Percentiles rank a stretch among this genome's conserved stretches.
These are phyloP conservation scores for Chrysochloris asiatica DNA, from an alignment of 2,113 vertebrate species.

Conservation along the genomic window DNA sequence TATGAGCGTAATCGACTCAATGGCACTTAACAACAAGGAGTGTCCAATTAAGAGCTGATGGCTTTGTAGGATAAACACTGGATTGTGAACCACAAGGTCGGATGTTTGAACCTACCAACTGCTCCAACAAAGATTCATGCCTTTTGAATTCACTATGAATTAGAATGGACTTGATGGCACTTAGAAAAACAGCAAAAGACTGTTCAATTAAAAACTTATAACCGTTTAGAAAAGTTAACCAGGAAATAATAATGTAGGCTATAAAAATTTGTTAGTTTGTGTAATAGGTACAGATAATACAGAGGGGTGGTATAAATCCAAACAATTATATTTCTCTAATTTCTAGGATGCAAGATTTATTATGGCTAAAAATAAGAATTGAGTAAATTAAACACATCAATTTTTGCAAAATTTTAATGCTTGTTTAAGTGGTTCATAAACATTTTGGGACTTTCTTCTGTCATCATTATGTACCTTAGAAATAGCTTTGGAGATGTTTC, in stretches of 20 bases:
- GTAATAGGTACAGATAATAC: neutral
- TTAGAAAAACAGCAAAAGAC: no score
- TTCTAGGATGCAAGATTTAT: conserved; percentile 3
- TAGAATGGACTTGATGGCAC: no score
- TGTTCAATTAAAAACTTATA: neutral
- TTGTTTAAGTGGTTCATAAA: neutral
- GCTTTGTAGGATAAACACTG: no score
- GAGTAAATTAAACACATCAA: neutral
- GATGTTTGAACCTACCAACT: no score
- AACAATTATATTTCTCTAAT: conserved; percentile 12
- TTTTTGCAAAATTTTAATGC: neutral
- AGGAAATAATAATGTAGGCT: neutral
- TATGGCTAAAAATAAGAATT: neutral
- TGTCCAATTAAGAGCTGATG: no score
- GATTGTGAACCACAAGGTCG: no score
- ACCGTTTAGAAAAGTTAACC: neutral
- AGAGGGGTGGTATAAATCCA: neutral
- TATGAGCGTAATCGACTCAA: no score
- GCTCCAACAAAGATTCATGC: no score
- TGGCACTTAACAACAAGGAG: no score
- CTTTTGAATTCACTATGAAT: no score
- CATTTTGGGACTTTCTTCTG: neutral
- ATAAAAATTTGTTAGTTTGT: neutral
- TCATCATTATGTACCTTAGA: neutral
- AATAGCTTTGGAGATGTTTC: neutral